These are phyloP conservation scores for Crotalus tigris DNA, from an alignment of 2,113 vertebrate genomes.

Conservation along the genomic window DNA sequence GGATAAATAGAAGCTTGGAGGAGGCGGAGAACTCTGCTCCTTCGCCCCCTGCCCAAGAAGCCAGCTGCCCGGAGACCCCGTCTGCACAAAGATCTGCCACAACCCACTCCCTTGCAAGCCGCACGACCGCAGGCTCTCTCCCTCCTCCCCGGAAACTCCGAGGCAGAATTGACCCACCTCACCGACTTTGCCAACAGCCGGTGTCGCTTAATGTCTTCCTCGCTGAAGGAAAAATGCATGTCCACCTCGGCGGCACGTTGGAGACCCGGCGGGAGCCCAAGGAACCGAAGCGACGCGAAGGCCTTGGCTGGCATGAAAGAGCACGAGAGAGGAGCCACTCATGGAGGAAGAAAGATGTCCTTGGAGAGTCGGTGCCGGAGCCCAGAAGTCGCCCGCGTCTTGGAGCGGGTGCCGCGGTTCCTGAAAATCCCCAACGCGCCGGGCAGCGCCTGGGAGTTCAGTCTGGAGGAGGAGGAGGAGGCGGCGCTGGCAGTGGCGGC, in stretches of 20 bases:
- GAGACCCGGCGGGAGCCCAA: constrained; percentile 28
- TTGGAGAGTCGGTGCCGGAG: not conserved
- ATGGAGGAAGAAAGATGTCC: not conserved
- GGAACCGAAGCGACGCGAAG: constrained; percentile 49
- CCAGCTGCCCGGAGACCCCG: not conserved
- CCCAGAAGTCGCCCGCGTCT: not conserved
- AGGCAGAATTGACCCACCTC: constrained; percentile 60
- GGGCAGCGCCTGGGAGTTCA: not conserved
- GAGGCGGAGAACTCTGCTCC: not conserved
- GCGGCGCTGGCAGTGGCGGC: not conserved
- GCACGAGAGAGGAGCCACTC: constrained; percentile 12
- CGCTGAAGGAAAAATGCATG: constrained; percentile 68
- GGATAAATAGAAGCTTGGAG: not conserved
- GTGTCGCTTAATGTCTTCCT: constrained; percentile 63
- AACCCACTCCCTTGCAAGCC: not conserved
- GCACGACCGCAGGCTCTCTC: not conserved
- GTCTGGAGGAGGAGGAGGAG: not conserved
- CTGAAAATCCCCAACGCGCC: not conserved
- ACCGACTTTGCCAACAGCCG: constrained; percentile 54
- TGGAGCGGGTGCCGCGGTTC: not conserved
- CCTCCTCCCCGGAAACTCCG: not conserved
- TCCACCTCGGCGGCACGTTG: constrained; percentile 21
- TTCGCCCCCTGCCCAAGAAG: not conserved
- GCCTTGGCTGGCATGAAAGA: constrained; percentile 32
- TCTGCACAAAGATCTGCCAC: not conserved